Conservation (phyloP, 2,797 vertebrate genomes). For the Oreonectes daqikongensis region DNA sequence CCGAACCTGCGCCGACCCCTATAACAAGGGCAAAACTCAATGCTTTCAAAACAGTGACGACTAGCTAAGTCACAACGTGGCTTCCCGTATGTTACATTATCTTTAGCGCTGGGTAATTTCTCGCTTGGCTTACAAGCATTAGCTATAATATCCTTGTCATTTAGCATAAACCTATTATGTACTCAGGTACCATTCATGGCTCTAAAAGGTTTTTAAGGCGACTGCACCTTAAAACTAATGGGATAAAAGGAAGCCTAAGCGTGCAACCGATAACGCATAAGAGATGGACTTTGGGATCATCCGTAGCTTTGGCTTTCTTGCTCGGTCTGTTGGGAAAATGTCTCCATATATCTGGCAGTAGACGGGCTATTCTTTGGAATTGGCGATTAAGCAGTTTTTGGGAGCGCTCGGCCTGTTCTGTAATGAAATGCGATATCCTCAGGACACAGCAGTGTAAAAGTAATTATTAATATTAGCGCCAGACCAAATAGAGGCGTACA, state of each 20-base stretch:
- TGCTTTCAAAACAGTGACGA: conserved; percentile 29
- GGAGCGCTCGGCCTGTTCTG: conserved; percentile 44
- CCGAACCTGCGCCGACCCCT: conserved; percentile 37
- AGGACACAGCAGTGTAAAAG: conserved; percentile 51
- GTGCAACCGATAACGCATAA: conserved; percentile 17
- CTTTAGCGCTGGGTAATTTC: conserved; percentile 56
- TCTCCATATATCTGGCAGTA: conserved; percentile 22
- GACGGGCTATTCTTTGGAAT: conserved; percentile 22
- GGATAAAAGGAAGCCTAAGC: conserved; percentile 40
- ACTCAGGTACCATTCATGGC: conserved; percentile 47
- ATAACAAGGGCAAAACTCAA: neutral
- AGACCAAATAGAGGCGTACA: conserved; percentile 43
- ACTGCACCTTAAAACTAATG: conserved; percentile 56
- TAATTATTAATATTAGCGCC: conserved; percentile 61
- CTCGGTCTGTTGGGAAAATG: conserved; percentile 33
- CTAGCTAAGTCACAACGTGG: conserved; percentile 35
- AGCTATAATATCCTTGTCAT: conserved; percentile 59
- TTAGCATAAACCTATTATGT: conserved; percentile 59
- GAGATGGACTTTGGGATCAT: conserved; percentile 42
- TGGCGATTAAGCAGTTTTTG: conserved; percentile 44
- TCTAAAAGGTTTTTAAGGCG: conserved; percentile 60
- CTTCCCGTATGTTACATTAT: conserved; percentile 54
- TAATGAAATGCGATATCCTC: conserved; percentile 58
- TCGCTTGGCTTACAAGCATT: conserved; percentile 62
- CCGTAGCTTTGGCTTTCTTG: conserved; percentile 23